Conservation (phyloP, 2,113 vertebrate genomes). For the Spea bombifrons region DNA sequence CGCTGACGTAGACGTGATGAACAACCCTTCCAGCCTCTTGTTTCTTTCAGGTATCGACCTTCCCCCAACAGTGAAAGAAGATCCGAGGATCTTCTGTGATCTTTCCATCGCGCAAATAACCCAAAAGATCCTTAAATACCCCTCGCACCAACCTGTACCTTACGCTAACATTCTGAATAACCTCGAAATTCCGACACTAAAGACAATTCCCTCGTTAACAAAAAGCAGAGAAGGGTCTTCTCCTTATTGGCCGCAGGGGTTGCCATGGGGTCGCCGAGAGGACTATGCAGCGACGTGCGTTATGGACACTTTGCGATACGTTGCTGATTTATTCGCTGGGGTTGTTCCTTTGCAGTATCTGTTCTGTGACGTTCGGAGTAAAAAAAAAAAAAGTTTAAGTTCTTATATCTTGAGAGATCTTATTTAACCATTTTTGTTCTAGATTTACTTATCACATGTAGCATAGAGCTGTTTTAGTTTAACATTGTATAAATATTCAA, state of each 20-base stretch:
- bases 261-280: neutral
- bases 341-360: slow-evolving; percentile 76
- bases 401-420: slow-evolving; percentile 88
- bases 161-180: neutral
- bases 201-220: neutral
- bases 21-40: slow-evolving; percentile 15
- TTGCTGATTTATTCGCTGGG: slow-evolving; percentile 38
- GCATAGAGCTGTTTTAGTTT: slow-evolving; percentile 91
- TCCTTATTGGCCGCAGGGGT: neutral
- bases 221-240: neutral
- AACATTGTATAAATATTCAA: slow-evolving; percentile 83
- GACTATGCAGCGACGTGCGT: slow-evolving; percentile 1
- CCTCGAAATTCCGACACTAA: neutral
- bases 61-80: slow-evolving; percentile 33
- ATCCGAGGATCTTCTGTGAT: slow-evolving; percentile 32
- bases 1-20: neutral
- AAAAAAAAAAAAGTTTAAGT: slow-evolving; percentile 82
- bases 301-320: slow-evolving; percentile 15
- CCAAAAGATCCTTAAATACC: slow-evolving; percentile 12
- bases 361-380: slow-evolving; percentile 79
- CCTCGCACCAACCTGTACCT: neutral
- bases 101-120: neutral
- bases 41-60: slow-evolving; percentile 38
- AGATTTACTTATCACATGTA: slow-evolving; percentile 89
- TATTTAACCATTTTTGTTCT: slow-evolving; percentile 95